A percentile compares a stretch with the other conserved stretches of the same genome.
phyloP scores from a whole-genome alignment of 2,113 vertebrate species.

The Heptranchias perlo region DNA sequence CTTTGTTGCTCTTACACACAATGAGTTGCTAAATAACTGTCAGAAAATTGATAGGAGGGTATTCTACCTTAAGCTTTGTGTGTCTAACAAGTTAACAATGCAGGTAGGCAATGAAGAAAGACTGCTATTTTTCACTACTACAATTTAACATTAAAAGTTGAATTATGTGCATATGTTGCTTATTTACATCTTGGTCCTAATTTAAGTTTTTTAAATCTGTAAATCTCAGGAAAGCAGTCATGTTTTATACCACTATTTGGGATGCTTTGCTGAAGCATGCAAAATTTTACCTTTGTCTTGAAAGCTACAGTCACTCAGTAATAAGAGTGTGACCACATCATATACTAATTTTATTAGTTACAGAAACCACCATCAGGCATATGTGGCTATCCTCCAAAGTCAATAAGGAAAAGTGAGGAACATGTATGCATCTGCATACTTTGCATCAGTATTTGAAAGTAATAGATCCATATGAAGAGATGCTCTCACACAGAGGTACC shows the following conservation, averaged over 20 bases:
- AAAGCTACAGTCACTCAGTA: neutral
- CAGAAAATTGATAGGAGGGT: neutral
- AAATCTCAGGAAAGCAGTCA: neutral
- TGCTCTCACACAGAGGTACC: neutral
- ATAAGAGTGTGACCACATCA: neutral
- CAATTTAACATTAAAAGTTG: neutral
- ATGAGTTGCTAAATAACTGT: neutral
- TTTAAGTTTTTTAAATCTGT: neutral
- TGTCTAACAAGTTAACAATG: neutral
- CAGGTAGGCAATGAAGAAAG: neutral
- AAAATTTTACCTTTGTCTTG: neutral
- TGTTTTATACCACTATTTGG: neutral
- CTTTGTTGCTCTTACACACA: no score
- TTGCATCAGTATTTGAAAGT: neutral
- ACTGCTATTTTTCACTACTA: neutral
- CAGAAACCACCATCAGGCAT: neutral
- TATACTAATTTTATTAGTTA: no score
- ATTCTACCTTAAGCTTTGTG: neutral
- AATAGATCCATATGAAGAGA: neutral
- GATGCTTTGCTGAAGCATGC: neutral
- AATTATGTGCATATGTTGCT: neutral
- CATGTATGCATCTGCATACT: neutral
- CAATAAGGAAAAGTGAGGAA: neutral
- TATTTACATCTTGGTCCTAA: neutral
- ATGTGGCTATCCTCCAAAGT: neutral